phyloP scores from a whole-genome alignment of 2,113 vertebrate genomes.

The Tautogolabrus adspersus region DNA sequence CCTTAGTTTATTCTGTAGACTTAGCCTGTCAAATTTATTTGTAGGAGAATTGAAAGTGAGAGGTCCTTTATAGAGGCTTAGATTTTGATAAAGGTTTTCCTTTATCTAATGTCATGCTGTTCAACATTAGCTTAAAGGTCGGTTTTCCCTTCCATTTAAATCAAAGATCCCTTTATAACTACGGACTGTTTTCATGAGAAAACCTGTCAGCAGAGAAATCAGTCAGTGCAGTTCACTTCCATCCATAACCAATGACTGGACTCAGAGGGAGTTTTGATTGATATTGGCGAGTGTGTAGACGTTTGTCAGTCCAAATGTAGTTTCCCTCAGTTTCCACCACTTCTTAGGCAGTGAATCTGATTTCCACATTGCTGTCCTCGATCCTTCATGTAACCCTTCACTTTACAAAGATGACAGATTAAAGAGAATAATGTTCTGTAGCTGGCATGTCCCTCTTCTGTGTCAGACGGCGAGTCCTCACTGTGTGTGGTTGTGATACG shows the following conservation, averaged over 20 bases:
- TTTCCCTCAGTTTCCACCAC: conserved; percentile 27
- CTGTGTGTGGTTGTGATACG: conserved; percentile 55
- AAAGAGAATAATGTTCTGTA: conserved; percentile 35
- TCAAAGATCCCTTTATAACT: neutral
- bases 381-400: conserved; percentile 29
- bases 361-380: conserved; percentile 37
- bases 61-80: too few species aligned
- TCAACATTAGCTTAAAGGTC: neutral
- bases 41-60: neutral
- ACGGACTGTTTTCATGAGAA: neutral
- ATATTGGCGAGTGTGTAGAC: conserved; percentile 12
- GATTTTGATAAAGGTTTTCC: too few species aligned
- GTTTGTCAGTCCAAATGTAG: conserved; percentile 27
- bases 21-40: neutral
- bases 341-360: conserved; percentile 40
- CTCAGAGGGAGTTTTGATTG: neutral
- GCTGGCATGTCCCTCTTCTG: conserved; percentile 25
- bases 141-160: neutral
- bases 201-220: neutral
- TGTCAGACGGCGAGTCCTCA: conserved; percentile 20
- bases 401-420: conserved; percentile 39
- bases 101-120: neutral
- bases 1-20: too few species aligned
- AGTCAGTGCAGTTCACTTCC: neutral
- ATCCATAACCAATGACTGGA: conserved; percentile 3